Percentiles rank a stretch among this genome's conserved stretches.
phyloP scores from a whole-genome alignment of 2,888 invertebrate species.

The Caenorhabditis sp. region DNA sequence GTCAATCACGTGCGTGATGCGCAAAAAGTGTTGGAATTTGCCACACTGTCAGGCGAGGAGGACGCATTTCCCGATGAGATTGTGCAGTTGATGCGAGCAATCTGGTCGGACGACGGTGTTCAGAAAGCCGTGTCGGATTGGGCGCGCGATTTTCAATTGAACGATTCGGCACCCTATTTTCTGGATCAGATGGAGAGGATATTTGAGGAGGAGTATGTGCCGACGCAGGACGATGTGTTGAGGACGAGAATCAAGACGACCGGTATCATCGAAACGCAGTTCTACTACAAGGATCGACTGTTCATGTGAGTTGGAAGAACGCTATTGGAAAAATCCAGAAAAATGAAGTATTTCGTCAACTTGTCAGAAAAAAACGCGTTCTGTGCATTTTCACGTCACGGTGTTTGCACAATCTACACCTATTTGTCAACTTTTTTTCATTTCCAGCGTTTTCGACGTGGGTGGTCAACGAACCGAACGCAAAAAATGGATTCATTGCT shows the following conservation, averaged over 20 bases:
- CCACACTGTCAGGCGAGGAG: not conserved
- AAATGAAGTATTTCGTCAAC: no score
- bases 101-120: not conserved
- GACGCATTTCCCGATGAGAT: not conserved
- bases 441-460: conserved; percentile 15
- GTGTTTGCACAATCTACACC: no score
- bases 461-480: conserved; percentile 18
- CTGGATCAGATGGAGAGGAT: conserved; percentile 34
- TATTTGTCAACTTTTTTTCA: no score
- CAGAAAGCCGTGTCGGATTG: conserved; percentile 3
- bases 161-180: conserved; percentile 42
- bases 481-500: conserved; percentile 11
- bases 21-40: not conserved
- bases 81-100: not conserved
- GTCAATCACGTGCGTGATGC: not conserved
- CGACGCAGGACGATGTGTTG: conserved; percentile 38
- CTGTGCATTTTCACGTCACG: no score
- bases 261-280: conserved; percentile 31
- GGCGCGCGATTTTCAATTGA: conserved; percentile 37
- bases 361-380: no score
- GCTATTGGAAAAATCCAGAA: no score
- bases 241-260: conserved; percentile 37
- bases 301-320: not conserved
- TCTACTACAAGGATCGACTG: conserved; percentile 23
- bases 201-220: conserved; percentile 27